These are phyloP conservation scores for Eulemur coronatus DNA, from an alignment of 2,797 vertebrate genomes.

Conservation along the genomic window DNA sequence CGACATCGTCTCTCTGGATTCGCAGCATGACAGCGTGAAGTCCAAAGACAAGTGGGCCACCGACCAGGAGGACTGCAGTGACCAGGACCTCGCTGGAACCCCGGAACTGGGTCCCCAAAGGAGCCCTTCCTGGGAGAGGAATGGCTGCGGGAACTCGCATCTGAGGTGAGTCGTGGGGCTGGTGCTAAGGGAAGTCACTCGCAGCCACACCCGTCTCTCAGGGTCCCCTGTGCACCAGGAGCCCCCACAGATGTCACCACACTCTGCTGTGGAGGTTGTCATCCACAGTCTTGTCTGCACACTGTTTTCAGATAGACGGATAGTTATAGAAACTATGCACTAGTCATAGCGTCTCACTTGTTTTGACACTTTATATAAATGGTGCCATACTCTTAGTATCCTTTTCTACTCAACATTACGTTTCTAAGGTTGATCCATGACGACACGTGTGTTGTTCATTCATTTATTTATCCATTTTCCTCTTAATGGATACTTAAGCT, in stretches of 20 bases:
- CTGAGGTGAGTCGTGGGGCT: conserved; percentile 76
- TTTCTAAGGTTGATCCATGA: not conserved
- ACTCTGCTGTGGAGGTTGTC: accelerated
- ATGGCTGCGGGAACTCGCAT: not conserved
- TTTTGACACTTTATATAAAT: accelerated
- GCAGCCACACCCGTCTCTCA: not conserved
- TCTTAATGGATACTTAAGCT: no score
- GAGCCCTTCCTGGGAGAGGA: not conserved
- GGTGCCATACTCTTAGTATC: accelerated
- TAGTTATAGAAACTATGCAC: accelerated
- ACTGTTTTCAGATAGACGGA: accelerated
- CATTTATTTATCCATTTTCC: not conserved
- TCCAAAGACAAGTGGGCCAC: conserved; percentile 78
- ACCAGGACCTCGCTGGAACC: not conserved
- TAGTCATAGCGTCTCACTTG: no score
- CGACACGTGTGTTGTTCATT: accelerated
- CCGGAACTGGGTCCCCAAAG: not conserved
- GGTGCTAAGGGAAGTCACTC: not conserved
- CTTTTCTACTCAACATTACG: accelerated
- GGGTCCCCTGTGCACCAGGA: accelerated
- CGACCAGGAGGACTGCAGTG: conserved; percentile 71
- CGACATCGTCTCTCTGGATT: conserved; percentile 88
- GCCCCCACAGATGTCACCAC: accelerated
- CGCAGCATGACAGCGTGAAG: conserved; percentile 85
- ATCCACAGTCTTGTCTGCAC: accelerated